Conservation (phyloP, 2,888 invertebrate species). For the Brachylomia viminalis region DNA sequence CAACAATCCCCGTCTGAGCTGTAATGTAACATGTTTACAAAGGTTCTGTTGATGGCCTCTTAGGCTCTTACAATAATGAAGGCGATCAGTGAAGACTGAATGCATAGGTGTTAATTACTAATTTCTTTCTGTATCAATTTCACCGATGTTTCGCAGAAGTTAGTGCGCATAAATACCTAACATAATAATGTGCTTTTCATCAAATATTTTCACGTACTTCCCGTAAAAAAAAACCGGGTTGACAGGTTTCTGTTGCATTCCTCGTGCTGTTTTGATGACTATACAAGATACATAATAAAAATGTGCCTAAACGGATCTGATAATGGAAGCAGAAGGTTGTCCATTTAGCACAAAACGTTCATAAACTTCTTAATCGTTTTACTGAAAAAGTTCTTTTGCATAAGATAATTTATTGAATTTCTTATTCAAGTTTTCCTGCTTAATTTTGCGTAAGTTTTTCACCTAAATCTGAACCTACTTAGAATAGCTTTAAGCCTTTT, state of each 20-base stretch:
- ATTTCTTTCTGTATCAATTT: not conserved
- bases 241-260: not conserved
- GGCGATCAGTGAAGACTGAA: not conserved
- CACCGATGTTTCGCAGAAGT: not conserved
- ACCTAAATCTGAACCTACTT: conserved; percentile 15
- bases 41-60: conserved; percentile 2
- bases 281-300: not conserved
- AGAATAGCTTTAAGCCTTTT: conserved; percentile 20
- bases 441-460: not conserved
- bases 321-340: not conserved
- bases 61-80: conserved; percentile 3
- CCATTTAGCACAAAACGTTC: not conserved
- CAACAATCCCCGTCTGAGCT: conserved; percentile 2
- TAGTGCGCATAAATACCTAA: not conserved
- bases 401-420: conserved; percentile 4
- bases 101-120: not conserved
- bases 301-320: not conserved
- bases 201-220: not conserved
- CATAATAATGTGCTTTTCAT: not conserved
- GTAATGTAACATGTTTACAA: conserved; percentile 14
- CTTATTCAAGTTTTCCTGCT: conserved; percentile 5
- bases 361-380: conserved; percentile 9
- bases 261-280: not conserved
- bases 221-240: not conserved
- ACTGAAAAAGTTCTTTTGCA: conserved; percentile 2